Percentiles rank a stretch among this genome's conserved stretches.
Evolutionary conservation across 2,113 vertebrate genomes (phyloP).

Genomic region (Pachycephala philippinensis): DNA sequence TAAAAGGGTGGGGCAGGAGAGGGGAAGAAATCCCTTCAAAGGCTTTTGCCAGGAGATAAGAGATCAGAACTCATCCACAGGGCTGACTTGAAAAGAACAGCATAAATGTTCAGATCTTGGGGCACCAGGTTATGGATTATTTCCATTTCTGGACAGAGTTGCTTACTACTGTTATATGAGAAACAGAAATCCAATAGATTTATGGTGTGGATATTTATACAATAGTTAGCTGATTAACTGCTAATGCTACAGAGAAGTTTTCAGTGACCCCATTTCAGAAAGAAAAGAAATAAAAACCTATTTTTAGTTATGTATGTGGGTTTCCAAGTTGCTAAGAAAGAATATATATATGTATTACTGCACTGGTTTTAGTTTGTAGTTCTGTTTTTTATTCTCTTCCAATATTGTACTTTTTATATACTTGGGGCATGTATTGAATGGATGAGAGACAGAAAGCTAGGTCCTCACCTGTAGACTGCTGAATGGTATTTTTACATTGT

Average conservation of each 20-base stretch:
- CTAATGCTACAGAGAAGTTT: neutral
- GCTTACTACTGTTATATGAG: neutral
- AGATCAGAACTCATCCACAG: neutral
- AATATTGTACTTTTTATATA: neutral
- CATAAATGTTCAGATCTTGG: neutral
- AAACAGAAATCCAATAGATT: neutral
- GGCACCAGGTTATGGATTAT: neutral
- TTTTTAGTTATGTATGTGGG: neutral
- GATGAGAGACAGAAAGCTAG: neutral
- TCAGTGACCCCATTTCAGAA: neutral
- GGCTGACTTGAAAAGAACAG: neutral
- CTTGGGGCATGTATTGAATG: neutral
- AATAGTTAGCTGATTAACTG: neutral
- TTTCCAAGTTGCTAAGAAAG: neutral
- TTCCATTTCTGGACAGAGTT: neutral
- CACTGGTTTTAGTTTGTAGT: neutral
- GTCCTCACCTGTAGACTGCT: neutral
- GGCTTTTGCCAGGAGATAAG: neutral
- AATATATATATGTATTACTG: neutral
- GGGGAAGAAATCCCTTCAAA: neutral
- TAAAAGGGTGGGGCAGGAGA: neutral
- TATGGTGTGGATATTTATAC: neutral
- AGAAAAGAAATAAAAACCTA: neutral
- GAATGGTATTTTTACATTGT: neutral
- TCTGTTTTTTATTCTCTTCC: neutral